Percentiles rank a stretch among this genome's conserved stretches.
phyloP scores from a whole-genome alignment of 2,888 invertebrate species.

The Perizoma flavofasciatum region DNA sequence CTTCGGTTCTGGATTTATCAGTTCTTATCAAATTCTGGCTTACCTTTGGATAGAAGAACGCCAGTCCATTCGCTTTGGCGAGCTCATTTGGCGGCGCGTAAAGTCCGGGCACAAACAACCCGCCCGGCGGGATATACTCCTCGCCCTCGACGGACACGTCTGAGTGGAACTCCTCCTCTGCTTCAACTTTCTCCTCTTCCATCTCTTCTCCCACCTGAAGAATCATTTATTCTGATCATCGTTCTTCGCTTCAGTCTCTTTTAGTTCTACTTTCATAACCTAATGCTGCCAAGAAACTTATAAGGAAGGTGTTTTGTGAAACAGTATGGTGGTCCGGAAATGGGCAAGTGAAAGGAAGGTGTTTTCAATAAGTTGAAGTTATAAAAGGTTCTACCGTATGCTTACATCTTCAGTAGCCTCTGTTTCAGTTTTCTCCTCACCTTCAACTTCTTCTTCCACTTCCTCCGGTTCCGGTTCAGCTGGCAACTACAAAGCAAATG shows the following conservation, averaged over 20 bases:
- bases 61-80: constrained; percentile 68
- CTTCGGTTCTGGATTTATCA: too few species aligned
- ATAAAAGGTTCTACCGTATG: background rate
- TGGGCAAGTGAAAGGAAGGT: too few species aligned
- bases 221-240: too few species aligned
- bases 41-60: constrained; percentile 71
- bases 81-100: constrained; percentile 72
- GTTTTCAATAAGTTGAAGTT: background rate
- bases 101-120: constrained; percentile 72
- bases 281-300: too few species aligned
- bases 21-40: background rate
- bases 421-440: constrained; percentile 34
- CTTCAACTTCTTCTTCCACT: constrained; percentile 35
- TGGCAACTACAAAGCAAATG: constrained; percentile 55
- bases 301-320: too few species aligned
- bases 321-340: too few species aligned
- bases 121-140: constrained; percentile 75
- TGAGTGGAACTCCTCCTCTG: constrained; percentile 68
- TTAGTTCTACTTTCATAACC: too few species aligned
- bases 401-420: constrained; percentile 26
- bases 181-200: constrained; percentile 49
- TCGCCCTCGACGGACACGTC: constrained; percentile 70
- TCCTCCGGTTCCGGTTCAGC: constrained; percentile 60
- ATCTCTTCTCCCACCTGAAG: constrained; percentile 1
- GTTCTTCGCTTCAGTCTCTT: too few species aligned